phyloP scores from a whole-genome alignment of 2,113 vertebrate species.

The Neodon shergylaensis region DNA sequence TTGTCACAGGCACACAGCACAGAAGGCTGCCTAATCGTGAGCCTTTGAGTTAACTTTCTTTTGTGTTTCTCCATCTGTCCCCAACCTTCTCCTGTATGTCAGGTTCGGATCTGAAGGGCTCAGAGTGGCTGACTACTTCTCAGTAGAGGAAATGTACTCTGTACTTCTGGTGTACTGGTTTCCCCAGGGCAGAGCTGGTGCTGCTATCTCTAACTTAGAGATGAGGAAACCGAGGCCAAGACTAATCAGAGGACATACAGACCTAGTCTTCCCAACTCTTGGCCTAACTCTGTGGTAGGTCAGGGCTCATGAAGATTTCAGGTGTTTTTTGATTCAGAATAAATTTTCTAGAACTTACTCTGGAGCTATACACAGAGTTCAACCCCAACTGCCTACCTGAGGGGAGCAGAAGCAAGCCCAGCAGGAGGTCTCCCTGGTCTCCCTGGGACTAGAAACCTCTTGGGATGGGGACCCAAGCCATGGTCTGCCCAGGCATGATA shows the following conservation, averaged over 20 bases:
- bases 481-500: not conserved
- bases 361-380: not conserved
- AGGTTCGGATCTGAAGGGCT: not conserved
- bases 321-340: not conserved
- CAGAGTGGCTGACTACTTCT: not conserved
- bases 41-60: not conserved
- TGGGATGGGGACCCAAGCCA: not conserved
- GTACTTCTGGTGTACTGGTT: not conserved
- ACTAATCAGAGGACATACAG: no score
- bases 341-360: not conserved
- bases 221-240: not conserved
- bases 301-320: not conserved
- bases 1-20: not conserved
- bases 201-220: not conserved
- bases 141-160: not conserved
- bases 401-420: not conserved
- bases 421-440: fast-evolving
- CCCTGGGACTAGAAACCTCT: not conserved
- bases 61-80: no score
- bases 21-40: not conserved
- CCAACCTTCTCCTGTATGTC: not conserved
- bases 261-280: not conserved
- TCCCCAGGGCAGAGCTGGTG: not conserved
- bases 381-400: not conserved
- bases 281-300: not conserved